These are phyloP conservation scores for Coregonus sp. DNA, from an alignment of 2,797 vertebrate genomes.

Conservation along the genomic window DNA sequence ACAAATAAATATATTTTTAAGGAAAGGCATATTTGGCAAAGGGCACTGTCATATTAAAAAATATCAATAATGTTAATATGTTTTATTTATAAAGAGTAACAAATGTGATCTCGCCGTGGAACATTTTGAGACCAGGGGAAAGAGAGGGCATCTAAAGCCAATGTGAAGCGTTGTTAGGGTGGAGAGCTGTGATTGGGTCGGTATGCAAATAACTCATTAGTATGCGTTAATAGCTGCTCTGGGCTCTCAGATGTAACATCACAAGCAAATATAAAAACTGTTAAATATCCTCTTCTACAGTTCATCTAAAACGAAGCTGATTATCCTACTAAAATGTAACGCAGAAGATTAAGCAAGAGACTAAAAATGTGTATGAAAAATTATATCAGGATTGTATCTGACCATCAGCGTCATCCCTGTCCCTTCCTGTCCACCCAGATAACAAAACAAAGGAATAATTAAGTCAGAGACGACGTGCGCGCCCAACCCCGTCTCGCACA, in stretches of 20 bases:
- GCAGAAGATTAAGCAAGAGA: conserved; percentile 71
- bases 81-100: conserved; percentile 13
- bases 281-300: conserved; percentile 30
- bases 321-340: conserved; percentile 72
- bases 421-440: conserved; percentile 63
- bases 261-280: conserved; percentile 29
- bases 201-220: conserved; percentile 61
- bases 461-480: conserved; percentile 68
- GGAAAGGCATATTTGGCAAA: conserved; percentile 11
- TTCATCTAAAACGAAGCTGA: conserved; percentile 52
- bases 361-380: conserved; percentile 57
- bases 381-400: conserved; percentile 66
- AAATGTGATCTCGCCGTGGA: conserved; percentile 5
- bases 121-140: conserved; percentile 12
- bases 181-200: conserved; percentile 48
- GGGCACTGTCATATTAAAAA: background rate
- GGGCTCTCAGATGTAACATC: conserved; percentile 35
- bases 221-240: conserved; percentile 46
- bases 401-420: conserved; percentile 75
- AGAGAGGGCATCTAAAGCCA: conserved; percentile 14
- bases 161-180: conserved; percentile 26
- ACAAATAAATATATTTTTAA: conserved; percentile 24
- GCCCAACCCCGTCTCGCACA: conserved; percentile 71
- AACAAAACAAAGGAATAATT: conserved; percentile 87
- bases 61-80: background rate